A percentile compares a stretch with the other conserved stretches of the same genome.
Evolutionary conservation across 2,113 vertebrate species (phyloP).

Genomic region (Gymnogyps californianus): DNA sequence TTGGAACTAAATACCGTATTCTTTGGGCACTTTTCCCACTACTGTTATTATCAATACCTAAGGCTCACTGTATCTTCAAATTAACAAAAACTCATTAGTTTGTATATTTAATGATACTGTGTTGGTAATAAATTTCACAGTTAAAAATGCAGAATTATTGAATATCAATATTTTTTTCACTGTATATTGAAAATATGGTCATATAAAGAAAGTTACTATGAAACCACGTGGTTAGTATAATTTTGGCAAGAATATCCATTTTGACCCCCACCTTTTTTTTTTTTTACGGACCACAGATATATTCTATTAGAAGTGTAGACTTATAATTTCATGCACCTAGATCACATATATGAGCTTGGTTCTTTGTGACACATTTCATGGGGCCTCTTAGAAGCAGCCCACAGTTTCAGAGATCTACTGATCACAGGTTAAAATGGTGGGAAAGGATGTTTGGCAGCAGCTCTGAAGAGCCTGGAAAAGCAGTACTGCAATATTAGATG

Average conservation of each 20-base stretch:
- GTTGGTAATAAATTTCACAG: background rate
- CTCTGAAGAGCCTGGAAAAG: background rate
- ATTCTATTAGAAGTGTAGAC: background rate
- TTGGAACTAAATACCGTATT: background rate
- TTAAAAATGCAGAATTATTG: background rate
- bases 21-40: background rate
- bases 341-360: background rate
- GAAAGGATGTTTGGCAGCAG: background rate
- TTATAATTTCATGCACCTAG: background rate
- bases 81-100: background rate
- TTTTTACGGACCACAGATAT: background rate
- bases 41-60: background rate
- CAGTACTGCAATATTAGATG: background rate
- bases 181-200: accelerated
- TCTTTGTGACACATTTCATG: background rate
- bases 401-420: background rate
- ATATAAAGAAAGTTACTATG: background rate
- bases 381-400: background rate
- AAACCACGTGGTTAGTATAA: background rate
- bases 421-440: background rate
- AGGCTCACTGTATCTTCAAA: background rate
- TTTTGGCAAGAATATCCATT: background rate
- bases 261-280: background rate
- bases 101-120: background rate
- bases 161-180: background rate